Evolutionary conservation across 2,888 invertebrate species (phyloP).

Genomic region (Cataglyphis altisquamis): DNA sequence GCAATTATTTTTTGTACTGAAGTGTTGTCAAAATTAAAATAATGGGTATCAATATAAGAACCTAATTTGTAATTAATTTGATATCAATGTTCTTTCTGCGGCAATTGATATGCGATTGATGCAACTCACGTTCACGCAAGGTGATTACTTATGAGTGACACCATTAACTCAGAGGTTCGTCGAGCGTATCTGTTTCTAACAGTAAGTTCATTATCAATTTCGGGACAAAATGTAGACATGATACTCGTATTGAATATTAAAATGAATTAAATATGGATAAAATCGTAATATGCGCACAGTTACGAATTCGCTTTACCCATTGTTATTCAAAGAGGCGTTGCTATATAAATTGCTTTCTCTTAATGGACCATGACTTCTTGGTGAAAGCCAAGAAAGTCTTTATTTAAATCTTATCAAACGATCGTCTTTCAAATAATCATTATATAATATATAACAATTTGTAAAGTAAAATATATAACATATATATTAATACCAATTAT

Average conservation of each 20-base stretch:
- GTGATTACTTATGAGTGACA: conserved; percentile 64
- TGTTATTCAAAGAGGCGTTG: not conserved
- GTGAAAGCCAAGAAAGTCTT: conserved; percentile 51
- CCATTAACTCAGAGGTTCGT: conserved; percentile 50
- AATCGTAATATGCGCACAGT: not conserved
- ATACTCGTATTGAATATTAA: conserved; percentile 29
- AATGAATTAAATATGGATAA: conserved; percentile 23
- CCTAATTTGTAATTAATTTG: not conserved
- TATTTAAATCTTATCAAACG: conserved; percentile 17
- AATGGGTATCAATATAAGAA: not conserved
- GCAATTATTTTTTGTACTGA: not conserved
- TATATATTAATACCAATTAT: not conserved
- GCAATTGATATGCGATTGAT: conserved; percentile 57
- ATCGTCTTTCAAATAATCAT: conserved; percentile 24
- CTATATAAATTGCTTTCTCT: conserved; percentile 41
- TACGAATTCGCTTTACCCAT: not conserved
- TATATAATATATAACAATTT: conserved; percentile 17
- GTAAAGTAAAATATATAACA: not conserved
- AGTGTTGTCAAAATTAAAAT: no score
- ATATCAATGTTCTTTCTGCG: conserved; percentile 23
- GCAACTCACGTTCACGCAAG: conserved; percentile 54
- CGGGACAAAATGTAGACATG: conserved; percentile 34
- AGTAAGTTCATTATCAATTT: conserved; percentile 55
- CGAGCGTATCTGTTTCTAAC: conserved; percentile 51
- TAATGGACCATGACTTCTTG: conserved; percentile 39